Evolutionary conservation across 2,888 invertebrate genomes (phyloP), one percentile per base, ranked within the genome.

Genomic region (Nomada goodeniana): DNA sequence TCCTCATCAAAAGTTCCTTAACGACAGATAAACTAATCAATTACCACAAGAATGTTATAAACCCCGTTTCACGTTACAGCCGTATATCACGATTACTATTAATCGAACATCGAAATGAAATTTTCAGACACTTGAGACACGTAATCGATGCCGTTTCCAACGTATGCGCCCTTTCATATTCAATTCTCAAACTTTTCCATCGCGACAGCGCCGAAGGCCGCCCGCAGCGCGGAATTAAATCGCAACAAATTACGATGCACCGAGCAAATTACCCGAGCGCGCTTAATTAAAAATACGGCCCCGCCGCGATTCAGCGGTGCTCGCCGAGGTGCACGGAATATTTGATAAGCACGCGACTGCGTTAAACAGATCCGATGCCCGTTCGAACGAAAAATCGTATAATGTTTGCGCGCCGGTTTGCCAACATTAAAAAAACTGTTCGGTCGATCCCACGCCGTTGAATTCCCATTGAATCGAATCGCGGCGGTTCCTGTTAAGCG

Each of bases 211-310:
- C 26, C 13, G 47, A 60, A 52, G n/a, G 29, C 29, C 29, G n/a
- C 29, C 26, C 5, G 23, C 3, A 23, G 7, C 0, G 2, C 26
- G 23, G 15, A 55, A 61, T 53, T 13, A 75, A 67, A 47, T 71
- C 47, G 63, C 42, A 68, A 55, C 36, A 59, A 69, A 79, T 44
- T 36, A 26, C 42, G 44, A 76, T 69, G 68, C 50, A 52, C 69
- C 29, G 52, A 10, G 5, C 57, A 60, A 77, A 73, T 60, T 60
- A 65, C 9, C 20, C 59, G 29, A 5, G 18, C 18, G 1, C 47
- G n/a, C 23, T 76, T 47, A 53, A 76, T 80, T 76, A 76, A 76
- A 79, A 79, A 64, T 64, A 65, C 57, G 18, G 47, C 5, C n/a
- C 57, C 13, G 63, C 11, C 20, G 52, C 59, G 59, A 65, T 79